Base-by-base conservation (phyloP, 2,888 invertebrate genomes). In the Podabrus alpinus region DNA sequence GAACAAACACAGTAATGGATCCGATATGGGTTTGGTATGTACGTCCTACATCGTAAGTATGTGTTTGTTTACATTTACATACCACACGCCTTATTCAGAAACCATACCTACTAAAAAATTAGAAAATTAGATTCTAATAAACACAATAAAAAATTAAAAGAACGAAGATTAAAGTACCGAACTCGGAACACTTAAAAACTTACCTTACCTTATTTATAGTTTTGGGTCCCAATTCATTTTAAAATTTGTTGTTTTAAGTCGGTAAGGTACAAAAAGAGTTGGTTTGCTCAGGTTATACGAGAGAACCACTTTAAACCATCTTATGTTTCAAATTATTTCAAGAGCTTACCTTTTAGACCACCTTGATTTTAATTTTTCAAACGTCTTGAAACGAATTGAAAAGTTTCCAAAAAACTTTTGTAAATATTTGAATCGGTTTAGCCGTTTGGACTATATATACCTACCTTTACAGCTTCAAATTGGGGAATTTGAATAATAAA, bases 281-380 rank as follows among this genome's bases (percentile, higher is more conserved):
- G 72, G 79, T 80, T 80, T 79, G 73, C 75, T 79, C 78, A 79
- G 80, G 80, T 69, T 73, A 69, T 68, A 17, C 62, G 59, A 73
- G 69, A 73, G 73, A 21, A 69, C 73, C 69, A 73, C 73, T 73
- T 64, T 69, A 69, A 73, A 73, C 21, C 73, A 73, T 73, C 73
- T 73, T 73, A 69, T 73, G 73, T 73, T 72, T 68, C 72, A 68
- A 67, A 45, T 64, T 29, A 29, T 29, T 45, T 68, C 25, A n/a
- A 21, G 21, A 21, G 21, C 19, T 13, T 64, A 64, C 62, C 62
- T 19, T 64, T 64, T 64, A 19, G 62, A 64, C 62, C 62, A 64
- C 62, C 62, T n/a, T 62, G 17, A 15, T 62, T 62, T 62, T 9
- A 7, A 45, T 45, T 45, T 45, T 45, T 45, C 13, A 45, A 45